Evolutionary conservation across 2,888 invertebrate species (phyloP).

Genomic region (Chrysomela aeneicollis): DNA sequence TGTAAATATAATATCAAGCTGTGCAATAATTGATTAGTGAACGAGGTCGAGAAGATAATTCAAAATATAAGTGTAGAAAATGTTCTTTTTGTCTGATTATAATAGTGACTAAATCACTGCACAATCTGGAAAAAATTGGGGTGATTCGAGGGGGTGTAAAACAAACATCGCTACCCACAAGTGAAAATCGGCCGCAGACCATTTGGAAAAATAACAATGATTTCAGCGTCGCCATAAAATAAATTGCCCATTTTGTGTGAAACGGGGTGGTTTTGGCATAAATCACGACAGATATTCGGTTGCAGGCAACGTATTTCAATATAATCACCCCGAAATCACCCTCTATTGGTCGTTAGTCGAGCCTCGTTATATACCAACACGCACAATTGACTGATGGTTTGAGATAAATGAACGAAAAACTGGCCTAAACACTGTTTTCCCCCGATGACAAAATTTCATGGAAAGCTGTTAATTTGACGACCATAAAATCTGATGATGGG

Average conservation of each 20-base stretch:
- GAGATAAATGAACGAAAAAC: constrained; percentile 58
- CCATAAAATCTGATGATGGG: background rate
- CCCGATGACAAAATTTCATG: constrained; percentile 55
- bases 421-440: constrained; percentile 56
- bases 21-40: too few species aligned
- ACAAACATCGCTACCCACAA: too few species aligned
- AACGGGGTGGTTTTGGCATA: constrained; percentile 47
- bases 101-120: too few species aligned
- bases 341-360: constrained; percentile 50
- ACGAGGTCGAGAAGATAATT: too few species aligned
- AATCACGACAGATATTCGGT: constrained; percentile 51
- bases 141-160: too few species aligned
- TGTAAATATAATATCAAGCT: too few species aligned
- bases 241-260: constrained; percentile 50
- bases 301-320: constrained; percentile 57
- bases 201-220: constrained; percentile 49
- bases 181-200: constrained; percentile 23
- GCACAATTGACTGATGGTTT: constrained; percentile 55
- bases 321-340: constrained; percentile 53
- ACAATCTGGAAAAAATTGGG: too few species aligned
- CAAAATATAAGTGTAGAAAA: too few species aligned
- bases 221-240: constrained; percentile 46
- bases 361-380: constrained; percentile 53
- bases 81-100: too few species aligned
- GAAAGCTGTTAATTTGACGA: constrained; percentile 35